Evolutionary conservation across 2,113 vertebrate species (phyloP).

Genomic region (Halcyon malimbica): DNA sequence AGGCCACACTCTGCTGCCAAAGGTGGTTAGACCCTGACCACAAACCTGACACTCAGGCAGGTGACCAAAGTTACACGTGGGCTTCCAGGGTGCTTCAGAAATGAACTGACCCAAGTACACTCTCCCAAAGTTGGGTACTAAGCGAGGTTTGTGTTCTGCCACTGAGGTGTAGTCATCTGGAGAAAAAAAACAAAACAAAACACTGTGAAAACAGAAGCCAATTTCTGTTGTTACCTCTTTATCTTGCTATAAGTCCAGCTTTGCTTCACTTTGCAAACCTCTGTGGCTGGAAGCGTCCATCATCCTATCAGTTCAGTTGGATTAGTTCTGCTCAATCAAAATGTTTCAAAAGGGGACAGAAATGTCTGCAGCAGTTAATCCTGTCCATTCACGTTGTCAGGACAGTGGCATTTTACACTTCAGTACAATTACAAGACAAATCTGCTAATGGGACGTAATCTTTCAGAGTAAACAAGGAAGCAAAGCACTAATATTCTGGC

Average conservation of each 20-base stretch:
- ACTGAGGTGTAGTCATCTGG: background rate
- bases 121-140: background rate
- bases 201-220: background rate
- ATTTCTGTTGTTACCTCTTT: background rate
- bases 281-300: background rate
- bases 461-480: slow-evolving; percentile 61
- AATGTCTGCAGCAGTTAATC: slow-evolving; percentile 30
- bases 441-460: slow-evolving; percentile 65
- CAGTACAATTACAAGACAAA: slow-evolving; percentile 66
- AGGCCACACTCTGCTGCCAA: accelerated
- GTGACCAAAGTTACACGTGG: background rate
- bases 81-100: background rate
- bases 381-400: slow-evolving; percentile 20
- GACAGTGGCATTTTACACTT: slow-evolving; percentile 57
- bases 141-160: background rate
- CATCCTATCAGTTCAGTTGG: background rate
- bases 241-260: background rate
- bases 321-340: slow-evolving; percentile 57
- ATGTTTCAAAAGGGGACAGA: slow-evolving; percentile 5
- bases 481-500: slow-evolving; percentile 45
- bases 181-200: background rate
- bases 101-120: accelerated
- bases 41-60: background rate
- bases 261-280: background rate
- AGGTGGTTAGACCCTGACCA: background rate